Percentiles rank a stretch among this genome's conserved stretches.
Conservation (phyloP, 2,113 vertebrate genomes). For the Epinephelus lanceolatus region DNA sequence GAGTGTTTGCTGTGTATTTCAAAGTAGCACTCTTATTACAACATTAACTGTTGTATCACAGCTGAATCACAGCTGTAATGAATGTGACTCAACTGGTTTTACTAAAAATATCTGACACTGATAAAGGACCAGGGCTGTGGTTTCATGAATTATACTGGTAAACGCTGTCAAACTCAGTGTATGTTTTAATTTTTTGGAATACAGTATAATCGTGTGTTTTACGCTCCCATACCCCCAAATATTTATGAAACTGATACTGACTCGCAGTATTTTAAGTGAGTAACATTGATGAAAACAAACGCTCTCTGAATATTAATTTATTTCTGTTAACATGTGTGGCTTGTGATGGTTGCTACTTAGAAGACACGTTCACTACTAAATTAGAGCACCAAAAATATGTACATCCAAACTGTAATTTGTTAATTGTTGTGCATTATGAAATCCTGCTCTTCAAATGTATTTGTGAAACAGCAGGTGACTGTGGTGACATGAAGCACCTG, state of each 20-base stretch:
- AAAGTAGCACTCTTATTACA: not conserved
- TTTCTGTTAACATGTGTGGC: not conserved
- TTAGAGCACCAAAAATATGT: not conserved
- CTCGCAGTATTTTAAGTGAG: too few relatives aligned
- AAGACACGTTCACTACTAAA: not conserved
- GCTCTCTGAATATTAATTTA: not conserved
- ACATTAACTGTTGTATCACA: slow-evolving; percentile 12
- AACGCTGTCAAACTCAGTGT: not conserved
- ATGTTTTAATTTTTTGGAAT: not conserved
- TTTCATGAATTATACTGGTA: not conserved
- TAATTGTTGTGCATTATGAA: too few relatives aligned
- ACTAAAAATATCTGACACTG: slow-evolving; percentile 60
- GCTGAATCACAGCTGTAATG: slow-evolving; percentile 36
- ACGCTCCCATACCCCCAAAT: too few relatives aligned
- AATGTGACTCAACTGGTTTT: slow-evolving; percentile 61
- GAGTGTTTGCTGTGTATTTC: not conserved
- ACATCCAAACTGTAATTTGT: not conserved
- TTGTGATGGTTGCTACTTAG: not conserved
- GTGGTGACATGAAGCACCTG: not conserved
- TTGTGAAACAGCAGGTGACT: not conserved
- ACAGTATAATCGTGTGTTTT: not conserved
- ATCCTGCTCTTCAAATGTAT: not conserved
- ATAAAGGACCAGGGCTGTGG: slow-evolving; percentile 26
- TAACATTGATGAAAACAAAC: not conserved
- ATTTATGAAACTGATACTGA: not conserved